Conservation (phyloP, 2,113 vertebrate genomes). For the Cyanoderma ruficeps region DNA sequence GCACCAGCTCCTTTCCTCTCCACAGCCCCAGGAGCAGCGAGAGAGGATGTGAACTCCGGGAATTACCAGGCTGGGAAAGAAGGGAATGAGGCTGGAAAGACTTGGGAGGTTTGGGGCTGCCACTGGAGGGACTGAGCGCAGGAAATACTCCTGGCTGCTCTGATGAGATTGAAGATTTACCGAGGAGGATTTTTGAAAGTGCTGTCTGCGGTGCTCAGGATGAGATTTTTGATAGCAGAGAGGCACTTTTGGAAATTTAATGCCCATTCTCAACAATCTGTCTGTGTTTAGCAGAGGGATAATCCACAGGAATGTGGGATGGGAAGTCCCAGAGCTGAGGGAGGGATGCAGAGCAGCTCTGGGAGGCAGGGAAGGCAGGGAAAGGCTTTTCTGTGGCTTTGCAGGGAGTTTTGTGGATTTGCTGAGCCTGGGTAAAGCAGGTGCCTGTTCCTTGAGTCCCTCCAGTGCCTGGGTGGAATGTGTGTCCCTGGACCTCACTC, state of each 20-base stretch:
- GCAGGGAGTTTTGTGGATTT: background rate
- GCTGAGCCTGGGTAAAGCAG: background rate
- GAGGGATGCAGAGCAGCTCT: background rate
- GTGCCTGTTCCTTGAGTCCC: accelerated
- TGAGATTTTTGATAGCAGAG: background rate
- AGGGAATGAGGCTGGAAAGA: background rate
- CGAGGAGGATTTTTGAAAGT: accelerated
- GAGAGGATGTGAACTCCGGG: accelerated
- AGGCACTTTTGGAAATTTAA: background rate
- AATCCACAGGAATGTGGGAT: background rate
- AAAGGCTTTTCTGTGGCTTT: background rate
- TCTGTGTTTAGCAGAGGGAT: background rate
- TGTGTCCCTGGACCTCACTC: accelerated
- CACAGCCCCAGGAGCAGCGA: background rate
- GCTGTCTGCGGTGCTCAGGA: background rate
- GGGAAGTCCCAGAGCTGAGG: background rate
- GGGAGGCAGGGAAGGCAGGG: background rate
- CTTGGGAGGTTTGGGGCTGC: background rate
- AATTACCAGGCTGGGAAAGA: background rate
- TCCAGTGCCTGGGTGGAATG: background rate
- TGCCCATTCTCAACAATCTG: background rate
- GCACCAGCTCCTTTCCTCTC: background rate
- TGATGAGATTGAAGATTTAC: background rate
- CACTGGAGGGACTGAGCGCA: background rate
- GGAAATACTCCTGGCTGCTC: background rate